phyloP scores from a whole-genome alignment of 2,797 vertebrate genomes.

The Spatula clypeata region DNA sequence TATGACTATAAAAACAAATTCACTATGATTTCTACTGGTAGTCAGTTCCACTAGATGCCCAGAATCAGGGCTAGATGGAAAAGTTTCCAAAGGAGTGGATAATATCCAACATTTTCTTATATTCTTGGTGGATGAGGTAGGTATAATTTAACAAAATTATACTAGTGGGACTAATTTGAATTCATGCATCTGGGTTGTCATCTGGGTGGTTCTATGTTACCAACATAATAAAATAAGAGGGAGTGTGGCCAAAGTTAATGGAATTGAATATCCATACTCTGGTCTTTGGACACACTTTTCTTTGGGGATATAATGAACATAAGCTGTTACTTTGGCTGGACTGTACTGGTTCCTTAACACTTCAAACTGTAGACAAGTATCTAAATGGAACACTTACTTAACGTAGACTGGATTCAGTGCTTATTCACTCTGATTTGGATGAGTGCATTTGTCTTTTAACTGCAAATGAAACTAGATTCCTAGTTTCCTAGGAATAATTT shows the following conservation, averaged over 20 bases:
- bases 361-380: neutral
- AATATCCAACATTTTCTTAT: neutral
- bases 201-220: rapidly evolving
- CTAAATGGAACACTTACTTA: slow-evolving; percentile 5
- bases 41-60: neutral
- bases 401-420: neutral
- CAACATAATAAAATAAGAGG: neutral
- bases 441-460: neutral
- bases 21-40: neutral
- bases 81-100: neutral
- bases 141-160: neutral
- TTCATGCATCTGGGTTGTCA: neutral
- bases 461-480: neutral
- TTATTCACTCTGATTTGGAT: neutral
- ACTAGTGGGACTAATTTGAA: neutral
- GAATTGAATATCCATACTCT: neutral
- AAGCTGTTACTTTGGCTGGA: neutral
- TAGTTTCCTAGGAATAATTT: too few relatives aligned
- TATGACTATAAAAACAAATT: neutral
- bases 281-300: neutral
- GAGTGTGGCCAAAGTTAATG: neutral
- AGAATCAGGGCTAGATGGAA: neutral
- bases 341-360: neutral
- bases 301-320: neutral
- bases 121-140: neutral